Evolutionary conservation across 2,113 vertebrate genomes (phyloP).

Genomic region (Amphilophus citrinellus): DNA sequence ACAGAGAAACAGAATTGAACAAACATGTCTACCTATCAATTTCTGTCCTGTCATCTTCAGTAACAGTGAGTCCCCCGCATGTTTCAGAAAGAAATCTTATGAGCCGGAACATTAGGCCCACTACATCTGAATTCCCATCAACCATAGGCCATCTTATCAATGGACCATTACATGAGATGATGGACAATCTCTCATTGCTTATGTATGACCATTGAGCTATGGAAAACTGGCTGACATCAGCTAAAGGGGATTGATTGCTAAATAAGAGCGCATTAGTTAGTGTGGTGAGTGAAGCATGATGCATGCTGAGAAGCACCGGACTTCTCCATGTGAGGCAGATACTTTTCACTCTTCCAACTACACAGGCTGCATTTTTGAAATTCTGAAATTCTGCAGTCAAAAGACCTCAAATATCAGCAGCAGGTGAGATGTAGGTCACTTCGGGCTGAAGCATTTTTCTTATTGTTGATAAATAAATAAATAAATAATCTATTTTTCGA

Average conservation of each 20-base stretch:
- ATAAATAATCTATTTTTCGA: too few relatives aligned
- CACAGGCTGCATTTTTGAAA: too few relatives aligned
- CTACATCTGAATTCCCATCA: constrained; percentile 34
- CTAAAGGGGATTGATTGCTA: constrained; percentile 64
- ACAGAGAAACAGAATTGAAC: neutral
- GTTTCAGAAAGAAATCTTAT: neutral
- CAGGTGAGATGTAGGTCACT: neutral
- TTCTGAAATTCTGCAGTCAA: too few relatives aligned
- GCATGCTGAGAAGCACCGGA: neutral
- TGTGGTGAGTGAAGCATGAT: constrained; percentile 26
- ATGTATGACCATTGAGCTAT: constrained; percentile 45
- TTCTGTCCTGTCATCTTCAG: neutral
- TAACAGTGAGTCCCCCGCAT: neutral
- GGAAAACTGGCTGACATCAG: constrained; percentile 59
- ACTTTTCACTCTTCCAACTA: neutral
- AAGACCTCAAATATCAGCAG: too few relatives aligned
- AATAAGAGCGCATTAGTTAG: constrained; percentile 66
- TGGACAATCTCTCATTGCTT: constrained; percentile 57
- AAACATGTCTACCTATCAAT: neutral
- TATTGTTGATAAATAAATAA: too few relatives aligned
- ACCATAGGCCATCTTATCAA: constrained; percentile 20
- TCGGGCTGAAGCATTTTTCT: neutral
- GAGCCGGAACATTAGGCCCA: neutral
- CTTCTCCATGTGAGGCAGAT: neutral
- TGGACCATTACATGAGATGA: constrained; percentile 52